Conservation (phyloP, 2,888 invertebrate genomes). For the Crocallis elinguaria region DNA sequence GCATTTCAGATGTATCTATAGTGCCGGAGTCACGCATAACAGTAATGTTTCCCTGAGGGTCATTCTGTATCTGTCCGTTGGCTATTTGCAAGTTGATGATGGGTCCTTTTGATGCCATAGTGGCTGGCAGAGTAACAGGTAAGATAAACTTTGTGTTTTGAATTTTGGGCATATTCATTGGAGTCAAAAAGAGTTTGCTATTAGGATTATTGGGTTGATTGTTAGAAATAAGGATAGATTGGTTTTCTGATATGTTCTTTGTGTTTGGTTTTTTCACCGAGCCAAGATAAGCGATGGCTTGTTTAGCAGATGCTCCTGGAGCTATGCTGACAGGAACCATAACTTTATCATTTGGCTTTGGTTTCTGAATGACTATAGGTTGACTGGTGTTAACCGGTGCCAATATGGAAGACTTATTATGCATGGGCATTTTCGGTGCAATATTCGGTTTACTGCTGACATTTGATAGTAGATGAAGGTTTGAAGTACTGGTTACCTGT, state of each 20-base stretch:
- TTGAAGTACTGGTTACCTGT: slow-evolving; percentile 74
- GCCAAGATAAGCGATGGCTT: slow-evolving; percentile 82
- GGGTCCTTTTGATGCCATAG: slow-evolving; percentile 84
- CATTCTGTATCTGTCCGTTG: slow-evolving; percentile 86
- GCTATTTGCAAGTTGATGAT: slow-evolving; percentile 88
- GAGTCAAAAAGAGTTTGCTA: slow-evolving; percentile 84
- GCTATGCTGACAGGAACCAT: slow-evolving; percentile 80
- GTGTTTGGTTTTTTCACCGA: slow-evolving; percentile 80
- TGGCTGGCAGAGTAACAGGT: slow-evolving; percentile 79
- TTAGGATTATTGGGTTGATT: slow-evolving; percentile 71
- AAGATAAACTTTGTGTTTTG: slow-evolving; percentile 82
- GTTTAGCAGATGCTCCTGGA: slow-evolving; percentile 69
- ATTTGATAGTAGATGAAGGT: slow-evolving; percentile 76
- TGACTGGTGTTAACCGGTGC: slow-evolving; percentile 73
- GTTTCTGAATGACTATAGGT: slow-evolving; percentile 85
- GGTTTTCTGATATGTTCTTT: slow-evolving; percentile 69
- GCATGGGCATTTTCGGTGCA: slow-evolving; percentile 67
- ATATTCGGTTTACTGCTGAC: slow-evolving; percentile 72
- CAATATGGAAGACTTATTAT: slow-evolving; percentile 71
- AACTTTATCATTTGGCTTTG: slow-evolving; percentile 76
- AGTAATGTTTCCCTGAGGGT: slow-evolving; percentile 86
- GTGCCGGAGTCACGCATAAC: slow-evolving; percentile 80
- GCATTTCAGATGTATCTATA: slow-evolving; percentile 68
- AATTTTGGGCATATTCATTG: slow-evolving; percentile 85
- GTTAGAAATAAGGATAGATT: slow-evolving; percentile 76